Evolutionary conservation across 2,113 vertebrate species (phyloP).

Genomic region (Istiophorus platypterus): DNA sequence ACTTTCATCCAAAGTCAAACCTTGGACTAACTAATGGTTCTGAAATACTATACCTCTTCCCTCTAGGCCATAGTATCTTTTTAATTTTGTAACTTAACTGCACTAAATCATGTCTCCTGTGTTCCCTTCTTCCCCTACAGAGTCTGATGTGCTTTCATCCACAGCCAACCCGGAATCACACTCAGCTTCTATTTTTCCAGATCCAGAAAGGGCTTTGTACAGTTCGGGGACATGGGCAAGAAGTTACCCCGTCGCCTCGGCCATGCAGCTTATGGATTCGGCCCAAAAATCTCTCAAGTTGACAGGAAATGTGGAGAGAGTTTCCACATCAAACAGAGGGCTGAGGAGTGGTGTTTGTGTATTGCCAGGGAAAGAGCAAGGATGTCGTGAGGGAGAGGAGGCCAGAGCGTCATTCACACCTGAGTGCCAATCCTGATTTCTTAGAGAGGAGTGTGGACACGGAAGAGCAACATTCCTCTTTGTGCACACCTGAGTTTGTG

Average conservation of each 20-base stretch:
- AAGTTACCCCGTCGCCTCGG: constrained; percentile 34
- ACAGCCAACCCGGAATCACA: constrained; percentile 64
- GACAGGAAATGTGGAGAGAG: constrained; percentile 74
- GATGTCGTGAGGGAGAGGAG: constrained; percentile 55
- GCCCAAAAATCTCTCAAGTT: constrained; percentile 57
- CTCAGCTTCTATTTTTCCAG: constrained; percentile 48
- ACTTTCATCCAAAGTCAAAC: constrained; percentile 25
- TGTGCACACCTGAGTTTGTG: constrained; percentile 69
- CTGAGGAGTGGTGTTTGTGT: constrained; percentile 71
- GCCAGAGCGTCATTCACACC: constrained; percentile 77
- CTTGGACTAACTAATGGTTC: neutral
- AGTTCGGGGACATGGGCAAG: neutral
- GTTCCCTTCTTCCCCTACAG: constrained; percentile 3
- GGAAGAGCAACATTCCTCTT: constrained; percentile 47
- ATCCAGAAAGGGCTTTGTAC: constrained; percentile 17
- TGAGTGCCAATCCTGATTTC: constrained; percentile 63
- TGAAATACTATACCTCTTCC: constrained; percentile 29
- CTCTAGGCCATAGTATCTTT: neutral
- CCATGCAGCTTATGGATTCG: constrained; percentile 37
- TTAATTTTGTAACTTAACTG: constrained; percentile 36
- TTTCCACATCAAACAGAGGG: constrained; percentile 80
- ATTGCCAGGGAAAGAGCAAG: constrained; percentile 63
- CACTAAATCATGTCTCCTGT: constrained; percentile 37
- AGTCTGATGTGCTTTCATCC: constrained; percentile 50
- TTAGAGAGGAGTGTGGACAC: constrained; percentile 65